Evolutionary conservation across 2,797 vertebrate species (phyloP).

Genomic region (Tenualosa ilisha): DNA sequence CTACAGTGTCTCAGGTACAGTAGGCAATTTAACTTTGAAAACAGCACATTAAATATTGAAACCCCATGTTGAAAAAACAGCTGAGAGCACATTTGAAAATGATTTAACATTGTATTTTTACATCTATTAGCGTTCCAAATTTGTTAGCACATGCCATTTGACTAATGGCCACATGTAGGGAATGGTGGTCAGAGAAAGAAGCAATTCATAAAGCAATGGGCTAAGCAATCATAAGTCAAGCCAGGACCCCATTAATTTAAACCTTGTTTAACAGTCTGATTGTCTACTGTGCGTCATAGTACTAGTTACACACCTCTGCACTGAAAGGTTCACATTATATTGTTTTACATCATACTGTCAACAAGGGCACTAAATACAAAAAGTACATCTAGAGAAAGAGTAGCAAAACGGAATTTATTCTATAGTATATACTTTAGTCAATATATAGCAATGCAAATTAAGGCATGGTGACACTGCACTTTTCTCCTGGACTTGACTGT

Average conservation of each 20-base stretch:
- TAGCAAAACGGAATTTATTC: too few species aligned
- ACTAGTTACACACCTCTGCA: neutral
- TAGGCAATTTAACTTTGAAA: neutral
- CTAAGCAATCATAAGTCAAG: neutral
- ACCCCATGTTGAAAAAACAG: neutral
- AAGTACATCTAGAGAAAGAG: too few species aligned
- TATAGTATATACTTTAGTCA: too few species aligned
- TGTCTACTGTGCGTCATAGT: neutral
- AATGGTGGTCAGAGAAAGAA: constrained; percentile 3
- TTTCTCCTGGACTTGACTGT: too few species aligned
- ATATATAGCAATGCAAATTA: too few species aligned
- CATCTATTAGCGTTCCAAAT: neutral
- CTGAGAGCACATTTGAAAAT: neutral
- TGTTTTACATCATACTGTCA: neutral
- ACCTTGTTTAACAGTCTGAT: neutral
- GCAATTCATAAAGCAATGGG: neutral
- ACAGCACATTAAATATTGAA: neutral
- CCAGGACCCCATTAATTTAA: neutral
- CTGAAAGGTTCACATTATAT: neutral
- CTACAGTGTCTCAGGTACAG: neutral
- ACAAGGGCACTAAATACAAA: neutral
- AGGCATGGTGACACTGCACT: too few species aligned
- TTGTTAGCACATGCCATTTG: too few species aligned
- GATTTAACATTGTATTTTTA: neutral
- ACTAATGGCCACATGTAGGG: neutral